Evolutionary conservation across 1,140 invertebrate genomes (phyloP), one percentile per base, ranked within the genome.

Genomic region (Bombus affinis): DNA sequence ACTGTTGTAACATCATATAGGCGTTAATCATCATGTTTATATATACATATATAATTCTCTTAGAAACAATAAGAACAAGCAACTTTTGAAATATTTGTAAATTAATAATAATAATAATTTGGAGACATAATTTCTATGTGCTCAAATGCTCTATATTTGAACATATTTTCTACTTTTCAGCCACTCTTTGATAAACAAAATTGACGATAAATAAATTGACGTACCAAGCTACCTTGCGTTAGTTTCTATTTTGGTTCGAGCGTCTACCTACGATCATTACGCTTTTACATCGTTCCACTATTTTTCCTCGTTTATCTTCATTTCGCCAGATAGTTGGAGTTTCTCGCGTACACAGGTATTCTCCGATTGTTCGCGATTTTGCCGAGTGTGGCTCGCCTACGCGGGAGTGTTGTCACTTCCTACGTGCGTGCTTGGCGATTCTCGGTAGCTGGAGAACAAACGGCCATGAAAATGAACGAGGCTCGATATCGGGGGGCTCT

Each of bases 311-410:
- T 66, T 73, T 73, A n/a, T 44, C 32, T 25, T 25, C 65, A 59
- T 68, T 82, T 37, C 3, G 39, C 28, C 28, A 8, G 1, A 10
- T 39, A n/a, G 8, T 37, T 39, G 22, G 2, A 12, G 28, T 53
- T 18, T 28, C 42, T 47, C 35, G 71, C 53, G 62, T 65, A 37
- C 59, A 72, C 65, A 53, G 57, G 68, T 62, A 62, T 88, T 86
- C 73, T 42, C 65, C 70, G 89, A 90, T 91, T 90, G 86, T 90
- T 84, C 78, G 86, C 71, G 83, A 77, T 86, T 88, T 90, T 71
- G 44, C 12, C 83, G 68, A 25, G 66, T 62, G 59, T 88, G 80
- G 12, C 39, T 84, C 84, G 86, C 89, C 89, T 84, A 91, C 87
- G 77, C 73, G 39, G 47, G 18, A 76, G 2, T 22, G 44, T 39